These are phyloP conservation scores for Trachelus troglodyta DNA, from an alignment of 2,888 invertebrate genomes.

Conservation along the genomic window DNA sequence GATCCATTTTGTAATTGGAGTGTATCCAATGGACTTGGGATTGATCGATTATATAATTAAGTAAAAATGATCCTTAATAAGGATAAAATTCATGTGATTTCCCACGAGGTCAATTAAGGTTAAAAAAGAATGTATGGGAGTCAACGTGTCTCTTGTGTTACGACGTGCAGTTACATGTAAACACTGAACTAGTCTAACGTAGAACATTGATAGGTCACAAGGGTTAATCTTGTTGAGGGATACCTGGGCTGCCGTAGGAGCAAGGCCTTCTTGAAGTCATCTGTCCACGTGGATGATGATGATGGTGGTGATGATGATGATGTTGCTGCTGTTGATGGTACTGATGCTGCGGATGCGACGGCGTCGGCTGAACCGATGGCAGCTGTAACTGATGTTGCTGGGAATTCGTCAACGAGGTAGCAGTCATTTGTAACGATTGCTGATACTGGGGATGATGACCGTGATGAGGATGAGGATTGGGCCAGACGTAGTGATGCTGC, in stretches of 20 bases:
- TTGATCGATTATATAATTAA: slow-evolving; percentile 38
- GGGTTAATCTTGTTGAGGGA: slow-evolving; percentile 1
- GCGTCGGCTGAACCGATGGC: slow-evolving; percentile 20
- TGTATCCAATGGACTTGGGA: slow-evolving; percentile 37
- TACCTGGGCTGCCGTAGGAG: slow-evolving; percentile 48
- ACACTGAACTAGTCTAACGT: too few species aligned
- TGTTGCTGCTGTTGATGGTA: slow-evolving; percentile 39
- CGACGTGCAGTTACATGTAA: too few species aligned
- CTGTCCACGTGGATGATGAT: slow-evolving; percentile 37
- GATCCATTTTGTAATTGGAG: slow-evolving; percentile 52
- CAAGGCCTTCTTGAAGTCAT: slow-evolving; percentile 33
- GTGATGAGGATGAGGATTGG: slow-evolving; percentile 41
- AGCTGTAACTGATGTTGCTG: slow-evolving; percentile 22
- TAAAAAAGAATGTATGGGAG: not conserved
- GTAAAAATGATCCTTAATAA: not conserved
- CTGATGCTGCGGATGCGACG: slow-evolving; percentile 26
- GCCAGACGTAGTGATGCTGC: slow-evolving; percentile 59
- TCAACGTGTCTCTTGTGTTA: too few species aligned
- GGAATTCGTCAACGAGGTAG: not conserved
- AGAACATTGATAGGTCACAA: too few species aligned
- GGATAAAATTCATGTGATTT: not conserved
- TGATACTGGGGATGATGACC: slow-evolving; percentile 37
- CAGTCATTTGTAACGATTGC: slow-evolving; percentile 11
- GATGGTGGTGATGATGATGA: slow-evolving; percentile 35
- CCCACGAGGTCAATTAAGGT: not conserved